Conservation (phyloP, 2,888 invertebrate species). For the Zygothrica quintamaculata region DNA sequence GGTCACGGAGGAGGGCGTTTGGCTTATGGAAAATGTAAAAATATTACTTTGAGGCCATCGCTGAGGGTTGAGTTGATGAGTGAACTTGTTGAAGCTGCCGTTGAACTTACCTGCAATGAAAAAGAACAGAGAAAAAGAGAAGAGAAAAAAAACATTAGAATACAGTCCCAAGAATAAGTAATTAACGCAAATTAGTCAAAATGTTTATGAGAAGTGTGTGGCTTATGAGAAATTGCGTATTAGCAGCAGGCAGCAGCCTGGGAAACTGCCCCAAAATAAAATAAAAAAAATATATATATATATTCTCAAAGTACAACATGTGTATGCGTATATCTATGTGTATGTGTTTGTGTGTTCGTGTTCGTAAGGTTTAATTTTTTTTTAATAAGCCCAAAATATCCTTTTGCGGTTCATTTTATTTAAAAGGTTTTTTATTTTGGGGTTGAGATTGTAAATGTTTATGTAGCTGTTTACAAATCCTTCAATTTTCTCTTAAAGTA, state of each 20-base stretch:
- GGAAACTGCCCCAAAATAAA: conserved; percentile 24
- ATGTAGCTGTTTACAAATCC: no score
- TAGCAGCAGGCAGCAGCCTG: conserved; percentile 13
- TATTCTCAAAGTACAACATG: no score
- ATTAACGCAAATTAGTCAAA: conserved; percentile 68
- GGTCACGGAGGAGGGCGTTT: not conserved
- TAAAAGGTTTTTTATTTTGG: no score
- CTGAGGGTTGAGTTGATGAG: conserved; percentile 35
- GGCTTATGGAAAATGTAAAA: conserved; percentile 5
- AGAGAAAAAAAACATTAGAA: conserved; percentile 23
- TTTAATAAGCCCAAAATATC: no score
- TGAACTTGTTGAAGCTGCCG: conserved; percentile 27
- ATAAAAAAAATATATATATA: no score
- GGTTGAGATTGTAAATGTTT: no score
- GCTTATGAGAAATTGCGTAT: conserved; percentile 42
- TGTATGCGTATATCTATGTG: no score
- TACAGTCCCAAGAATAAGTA: conserved; percentile 54
- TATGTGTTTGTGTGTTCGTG: no score
- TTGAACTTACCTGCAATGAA: conserved; percentile 73
- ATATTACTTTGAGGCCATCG: conserved; percentile 32
- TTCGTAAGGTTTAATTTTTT: no score
- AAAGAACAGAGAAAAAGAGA: conserved; percentile 37
- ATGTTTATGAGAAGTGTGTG: conserved; percentile 39
- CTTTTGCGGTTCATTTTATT: no score
- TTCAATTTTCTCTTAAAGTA: no score